Percentiles rank a stretch among this genome's conserved stretches.
These are phyloP conservation scores for Notarius lentiginosus DNA, from an alignment of 2,113 vertebrate species.

Conservation along the genomic window DNA sequence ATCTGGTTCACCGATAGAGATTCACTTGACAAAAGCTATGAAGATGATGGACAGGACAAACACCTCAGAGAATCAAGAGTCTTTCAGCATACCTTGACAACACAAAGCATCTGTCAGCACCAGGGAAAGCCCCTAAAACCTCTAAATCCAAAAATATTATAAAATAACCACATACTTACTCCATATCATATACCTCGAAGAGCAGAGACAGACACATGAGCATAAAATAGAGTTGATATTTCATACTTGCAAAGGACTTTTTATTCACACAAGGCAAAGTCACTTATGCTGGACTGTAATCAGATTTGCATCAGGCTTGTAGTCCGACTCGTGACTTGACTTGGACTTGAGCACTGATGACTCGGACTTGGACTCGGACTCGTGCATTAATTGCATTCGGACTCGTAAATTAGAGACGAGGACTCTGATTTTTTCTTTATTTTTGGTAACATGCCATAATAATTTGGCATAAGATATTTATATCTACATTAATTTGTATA, in stretches of 20 bases:
- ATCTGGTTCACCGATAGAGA: conserved; percentile 4
- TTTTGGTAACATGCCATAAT: too few species aligned
- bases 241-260: background rate
- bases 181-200: background rate
- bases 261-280: background rate
- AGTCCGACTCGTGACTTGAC: too few species aligned
- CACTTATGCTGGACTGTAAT: background rate
- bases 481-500: too few species aligned
- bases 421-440: too few species aligned
- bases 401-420: too few species aligned
- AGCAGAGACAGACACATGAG: background rate
- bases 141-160: conserved; percentile 6
- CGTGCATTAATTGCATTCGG: too few species aligned
- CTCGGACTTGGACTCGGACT: too few species aligned
- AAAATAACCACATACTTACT: background rate
- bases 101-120: conserved; percentile 28
- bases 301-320: background rate
- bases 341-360: too few species aligned
- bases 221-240: background rate
- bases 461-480: too few species aligned
- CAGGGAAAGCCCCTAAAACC: conserved; percentile 13
- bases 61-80: conserved; percentile 10
- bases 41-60: conserved; percentile 32
- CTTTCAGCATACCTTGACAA: conserved; percentile 33
- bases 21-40: background rate